These are phyloP conservation scores for Strix aluco DNA, from an alignment of 2,113 vertebrate species.

Conservation along the genomic window DNA sequence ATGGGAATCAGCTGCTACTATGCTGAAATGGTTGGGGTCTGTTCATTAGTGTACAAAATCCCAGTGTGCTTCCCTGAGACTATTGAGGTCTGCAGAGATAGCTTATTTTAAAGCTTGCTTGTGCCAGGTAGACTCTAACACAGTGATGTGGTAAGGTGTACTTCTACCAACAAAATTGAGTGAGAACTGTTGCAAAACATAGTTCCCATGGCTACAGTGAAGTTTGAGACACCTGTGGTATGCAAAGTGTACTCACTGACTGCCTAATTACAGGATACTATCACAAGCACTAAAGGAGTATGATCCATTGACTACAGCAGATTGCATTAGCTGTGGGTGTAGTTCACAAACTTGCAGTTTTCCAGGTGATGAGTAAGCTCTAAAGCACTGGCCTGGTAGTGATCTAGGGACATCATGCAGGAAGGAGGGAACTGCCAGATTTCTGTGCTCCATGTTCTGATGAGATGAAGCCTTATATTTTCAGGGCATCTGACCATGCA, in stretches of 20 bases:
- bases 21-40: not conserved
- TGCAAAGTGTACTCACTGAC: not conserved
- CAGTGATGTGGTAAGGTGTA: not conserved
- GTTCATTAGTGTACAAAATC: not conserved
- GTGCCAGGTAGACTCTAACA: not conserved
- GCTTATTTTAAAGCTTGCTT: not conserved
- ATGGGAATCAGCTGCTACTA: not conserved
- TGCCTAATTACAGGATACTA: not conserved
- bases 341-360: slow-evolving; percentile 1
- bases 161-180: not conserved
- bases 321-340: not conserved
- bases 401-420: not conserved
- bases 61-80: not conserved
- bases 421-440: not conserved
- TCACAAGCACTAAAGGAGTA: not conserved
- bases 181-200: not conserved
- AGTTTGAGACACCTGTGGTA: not conserved
- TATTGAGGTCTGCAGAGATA: not conserved
- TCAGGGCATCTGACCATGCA: not conserved
- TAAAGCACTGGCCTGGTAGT: not conserved
- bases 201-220: not conserved
- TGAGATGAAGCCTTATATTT: not conserved
- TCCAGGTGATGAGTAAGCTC: slow-evolving; percentile 9
- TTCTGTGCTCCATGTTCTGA: not conserved
- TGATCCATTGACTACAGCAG: not conserved